A percentile compares a stretch with the other conserved stretches of the same genome.
phyloP scores from a whole-genome alignment of 2,888 invertebrate species.

The Rotaria sp. region DNA sequence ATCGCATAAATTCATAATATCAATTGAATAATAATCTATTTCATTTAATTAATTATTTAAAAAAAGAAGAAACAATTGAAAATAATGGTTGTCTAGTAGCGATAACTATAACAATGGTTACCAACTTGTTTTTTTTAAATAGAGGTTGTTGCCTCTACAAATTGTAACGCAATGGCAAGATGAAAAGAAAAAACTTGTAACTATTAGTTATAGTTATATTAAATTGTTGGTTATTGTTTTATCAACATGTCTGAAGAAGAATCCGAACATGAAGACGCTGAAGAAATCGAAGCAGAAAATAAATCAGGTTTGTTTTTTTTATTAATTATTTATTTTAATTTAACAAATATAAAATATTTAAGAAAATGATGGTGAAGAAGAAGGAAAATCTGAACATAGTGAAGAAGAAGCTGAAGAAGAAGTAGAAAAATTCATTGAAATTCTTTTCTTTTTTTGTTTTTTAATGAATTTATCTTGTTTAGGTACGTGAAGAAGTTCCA shows the following conservation, averaged over 20 bases:
- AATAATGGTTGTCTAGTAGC: neutral
- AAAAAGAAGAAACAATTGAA: too few species aligned
- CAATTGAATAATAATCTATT: too few species aligned
- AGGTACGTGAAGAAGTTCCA: constrained; percentile 46
- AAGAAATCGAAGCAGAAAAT: constrained; percentile 27
- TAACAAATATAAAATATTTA: neutral
- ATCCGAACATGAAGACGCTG: constrained; percentile 22
- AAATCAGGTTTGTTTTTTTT: constrained; percentile 14
- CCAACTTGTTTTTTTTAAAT: neutral
- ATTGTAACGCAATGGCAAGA: neutral
- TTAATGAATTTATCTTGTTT: neutral
- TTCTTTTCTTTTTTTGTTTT: too few species aligned
- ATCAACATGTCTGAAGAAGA: constrained; percentile 9
- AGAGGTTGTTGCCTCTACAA: constrained; percentile 3
- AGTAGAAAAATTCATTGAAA: neutral
- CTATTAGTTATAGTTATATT: neutral
- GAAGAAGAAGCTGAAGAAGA: constrained; percentile 42
- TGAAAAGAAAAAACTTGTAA: neutral
- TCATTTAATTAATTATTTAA: too few species aligned
- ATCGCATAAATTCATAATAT: too few species aligned
- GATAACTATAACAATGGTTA: neutral
- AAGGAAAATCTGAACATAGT: constrained; percentile 38
- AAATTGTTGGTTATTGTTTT: neutral
- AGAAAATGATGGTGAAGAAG: constrained; percentile 40
- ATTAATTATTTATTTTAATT: neutral